phyloP scores from a whole-genome alignment of 2,113 vertebrate species.

The Pimephales promelas region DNA sequence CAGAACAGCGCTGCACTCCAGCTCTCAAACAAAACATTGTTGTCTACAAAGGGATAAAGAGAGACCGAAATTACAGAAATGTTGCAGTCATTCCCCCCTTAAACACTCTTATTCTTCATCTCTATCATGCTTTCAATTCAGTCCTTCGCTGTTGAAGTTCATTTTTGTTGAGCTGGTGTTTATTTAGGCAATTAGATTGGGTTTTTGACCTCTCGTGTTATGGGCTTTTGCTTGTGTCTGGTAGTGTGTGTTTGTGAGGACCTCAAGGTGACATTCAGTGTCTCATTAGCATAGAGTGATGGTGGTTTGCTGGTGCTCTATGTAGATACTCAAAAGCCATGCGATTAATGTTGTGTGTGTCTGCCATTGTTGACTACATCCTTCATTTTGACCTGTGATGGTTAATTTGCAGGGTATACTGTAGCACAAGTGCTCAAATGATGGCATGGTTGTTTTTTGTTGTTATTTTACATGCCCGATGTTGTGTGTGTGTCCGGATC shows the following conservation, averaged over 20 bases:
- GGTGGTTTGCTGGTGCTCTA: slow-evolving; percentile 22
- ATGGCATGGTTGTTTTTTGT: not conserved
- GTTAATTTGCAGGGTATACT: slow-evolving; percentile 1
- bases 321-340: slow-evolving; percentile 14
- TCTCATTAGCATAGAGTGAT: slow-evolving; percentile 44
- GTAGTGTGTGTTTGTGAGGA: slow-evolving; percentile 3
- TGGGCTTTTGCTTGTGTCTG: not conserved
- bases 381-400: slow-evolving; percentile 25
- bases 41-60: slow-evolving; percentile 17
- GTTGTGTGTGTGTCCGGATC: slow-evolving; percentile 2
- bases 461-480: not conserved
- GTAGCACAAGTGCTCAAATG: not conserved
- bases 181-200: not conserved
- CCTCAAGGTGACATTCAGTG: slow-evolving; percentile 41
- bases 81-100: slow-evolving; percentile 5
- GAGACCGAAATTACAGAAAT: not conserved
- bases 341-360: slow-evolving; percentile 16
- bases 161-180: not conserved
- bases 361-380: slow-evolving; percentile 14
- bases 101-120: not conserved
- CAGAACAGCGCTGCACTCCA: not conserved
- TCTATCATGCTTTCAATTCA: not conserved
- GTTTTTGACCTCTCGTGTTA: slow-evolving; percentile 10
- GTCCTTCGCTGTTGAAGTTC: not conserved
- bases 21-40: slow-evolving; percentile 5